These are phyloP conservation scores for Parazoanthus swiftii DNA, from an alignment of 92 coral and sea anemone genomes.

Conservation along the genomic window DNA sequence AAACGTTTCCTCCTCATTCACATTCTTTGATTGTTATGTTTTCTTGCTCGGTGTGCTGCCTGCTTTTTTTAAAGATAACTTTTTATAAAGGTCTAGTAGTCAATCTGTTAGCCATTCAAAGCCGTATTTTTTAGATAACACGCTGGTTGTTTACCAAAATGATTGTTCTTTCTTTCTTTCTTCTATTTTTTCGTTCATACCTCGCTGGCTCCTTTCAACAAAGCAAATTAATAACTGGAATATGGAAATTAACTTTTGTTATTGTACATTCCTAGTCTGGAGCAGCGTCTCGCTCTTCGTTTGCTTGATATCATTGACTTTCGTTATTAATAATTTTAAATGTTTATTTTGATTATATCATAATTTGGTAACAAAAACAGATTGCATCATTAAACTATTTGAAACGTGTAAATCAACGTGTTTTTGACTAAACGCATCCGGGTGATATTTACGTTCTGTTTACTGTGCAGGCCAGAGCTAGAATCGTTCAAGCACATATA, in stretches of 20 bases:
- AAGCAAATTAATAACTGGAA: slow-evolving; percentile 10
- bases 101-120: slow-evolving; percentile 6
- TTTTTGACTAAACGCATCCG: no score
- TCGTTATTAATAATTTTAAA: no score
- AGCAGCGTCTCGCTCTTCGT: background rate
- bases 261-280: background rate
- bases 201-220: slow-evolving; percentile 1
- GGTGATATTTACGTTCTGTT: no score
- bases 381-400: no score
- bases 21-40: background rate
- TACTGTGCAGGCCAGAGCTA: no score
- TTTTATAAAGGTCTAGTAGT: background rate
- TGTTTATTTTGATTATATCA: background rate
- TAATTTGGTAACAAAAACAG: background rate
- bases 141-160: slow-evolving; percentile 15
- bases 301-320: no score
- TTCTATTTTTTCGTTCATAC: slow-evolving; percentile 1
- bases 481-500: no score
- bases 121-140: background rate
- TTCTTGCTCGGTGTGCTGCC: background rate
- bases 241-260: background rate
- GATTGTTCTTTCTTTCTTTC: slow-evolving; percentile 8
- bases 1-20: background rate
- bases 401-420: no score
- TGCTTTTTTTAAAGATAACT: background rate